phyloP scores from a whole-genome alignment of 2,888 invertebrate genomes.

The Pammene fasciana region DNA sequence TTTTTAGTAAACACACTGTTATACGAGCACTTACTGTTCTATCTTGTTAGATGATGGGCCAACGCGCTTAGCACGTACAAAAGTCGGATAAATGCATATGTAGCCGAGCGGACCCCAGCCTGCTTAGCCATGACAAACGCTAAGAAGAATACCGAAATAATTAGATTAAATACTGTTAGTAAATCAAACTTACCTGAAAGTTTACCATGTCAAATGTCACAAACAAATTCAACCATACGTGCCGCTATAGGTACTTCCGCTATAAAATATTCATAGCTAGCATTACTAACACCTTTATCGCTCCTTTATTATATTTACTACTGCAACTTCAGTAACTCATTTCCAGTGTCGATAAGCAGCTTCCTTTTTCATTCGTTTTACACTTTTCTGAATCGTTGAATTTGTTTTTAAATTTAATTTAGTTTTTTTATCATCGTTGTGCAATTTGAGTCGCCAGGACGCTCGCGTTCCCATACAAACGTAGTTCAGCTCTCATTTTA shows the following conservation, averaged over 20 bases:
- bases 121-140: too few species aligned
- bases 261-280: conserved; percentile 2
- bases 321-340: conserved; percentile 11
- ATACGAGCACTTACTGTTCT: too few species aligned
- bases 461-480: too few species aligned
- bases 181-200: conserved; percentile 4
- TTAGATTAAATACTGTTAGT: neutral
- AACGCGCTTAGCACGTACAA: too few species aligned
- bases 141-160: too few species aligned
- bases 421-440: neutral
- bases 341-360: conserved; percentile 5
- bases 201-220: conserved; percentile 5
- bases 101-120: too few species aligned
- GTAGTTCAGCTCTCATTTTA: too few species aligned
- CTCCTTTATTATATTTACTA: conserved; percentile 5
- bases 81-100: too few species aligned
- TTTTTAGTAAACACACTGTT: too few species aligned
- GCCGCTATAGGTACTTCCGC: neutral
- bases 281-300: neutral
- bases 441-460: too few species aligned
- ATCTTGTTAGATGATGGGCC: too few species aligned
- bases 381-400: neutral
- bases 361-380: neutral
- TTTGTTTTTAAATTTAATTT: neutral
- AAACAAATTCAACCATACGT: neutral